Base-by-base conservation (phyloP, 2,113 vertebrate genomes). In the Bubo scandiacus region DNA sequence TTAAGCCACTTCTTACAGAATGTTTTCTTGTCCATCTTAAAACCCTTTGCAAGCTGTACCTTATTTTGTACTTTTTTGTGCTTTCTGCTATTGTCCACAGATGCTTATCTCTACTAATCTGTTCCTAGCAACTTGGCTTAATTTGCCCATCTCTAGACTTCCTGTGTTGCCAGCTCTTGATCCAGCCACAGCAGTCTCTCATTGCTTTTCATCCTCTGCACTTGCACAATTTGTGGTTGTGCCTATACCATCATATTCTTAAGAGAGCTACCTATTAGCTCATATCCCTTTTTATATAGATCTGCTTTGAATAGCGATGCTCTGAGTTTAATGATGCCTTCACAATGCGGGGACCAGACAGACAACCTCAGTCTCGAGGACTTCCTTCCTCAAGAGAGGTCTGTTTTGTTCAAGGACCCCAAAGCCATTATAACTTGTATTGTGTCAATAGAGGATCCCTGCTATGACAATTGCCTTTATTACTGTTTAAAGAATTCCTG, bases 341-440 rank as follows among this genome's bases (percentile, higher is more conserved):
- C 70, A 61, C 38, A 72, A 30, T 17, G 5, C 0, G 0, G n/a
- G 38, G 32, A 59, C 1, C 0, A 1, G 54, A 34, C 12, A 61
- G 70, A 27, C 6, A 66, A 34, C 6, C 36, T 51, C 38, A n/a
- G 12, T 6, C 25, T 58, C 0, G 0, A 80, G 51, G n/a, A 81
- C 66, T 90, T 86, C 67, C n/a, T 86, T 94, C 43, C 70, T 65
- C 49, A 36, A 12, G 15, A 79, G 34, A 43, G 7, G 71, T 80
- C 0, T 5, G 4, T 34, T 77, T 65, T 77, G 30, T 81, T 80
- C 59, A 88, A 88, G 66, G 23, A 16, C 5, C 4, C 5, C 11
- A 66, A 27, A 38, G 21, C 11, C 42, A 36, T 90, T 58, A 47
- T 22, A 81, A 49, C 3, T 51, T 92, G 5, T 12, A 29, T 43